These are phyloP conservation scores for Drosophila ogumai DNA, from an alignment of 1,140 invertebrate species.

Conservation along the genomic window DNA sequence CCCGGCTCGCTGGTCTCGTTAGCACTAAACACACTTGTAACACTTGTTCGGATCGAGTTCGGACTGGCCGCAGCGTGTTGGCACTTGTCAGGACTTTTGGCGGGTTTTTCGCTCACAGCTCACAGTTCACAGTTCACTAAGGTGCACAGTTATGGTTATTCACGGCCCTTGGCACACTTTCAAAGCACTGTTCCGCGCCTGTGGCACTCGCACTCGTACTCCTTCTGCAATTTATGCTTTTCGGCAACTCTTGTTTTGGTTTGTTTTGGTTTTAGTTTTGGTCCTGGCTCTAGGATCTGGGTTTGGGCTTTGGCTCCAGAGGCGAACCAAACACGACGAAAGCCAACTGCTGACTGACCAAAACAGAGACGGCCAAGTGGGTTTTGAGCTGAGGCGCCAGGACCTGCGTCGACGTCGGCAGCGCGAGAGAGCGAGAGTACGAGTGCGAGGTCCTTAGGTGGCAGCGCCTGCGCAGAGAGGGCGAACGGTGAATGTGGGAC, in stretches of 20 bases:
- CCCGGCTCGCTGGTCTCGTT: constrained; percentile 42
- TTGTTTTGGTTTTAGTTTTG: constrained; percentile 20
- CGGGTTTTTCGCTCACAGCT: constrained; percentile 40
- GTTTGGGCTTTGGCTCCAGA: constrained; percentile 51
- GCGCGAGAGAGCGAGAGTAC: constrained; percentile 32
- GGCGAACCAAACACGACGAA: constrained; percentile 81
- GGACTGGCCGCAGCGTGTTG: constrained; percentile 20
- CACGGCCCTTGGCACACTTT: constrained; percentile 38
- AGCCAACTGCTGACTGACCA: constrained; percentile 85
- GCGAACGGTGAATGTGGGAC: constrained; percentile 69
- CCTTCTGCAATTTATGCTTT: constrained; percentile 7
- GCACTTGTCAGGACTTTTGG: constrained; percentile 40
- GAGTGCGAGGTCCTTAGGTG: constrained; percentile 53
- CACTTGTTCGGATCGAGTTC: constrained; percentile 51
- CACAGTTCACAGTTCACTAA: constrained; percentile 17
- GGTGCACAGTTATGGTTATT: constrained; percentile 15
- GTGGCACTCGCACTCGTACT: constrained; percentile 1
- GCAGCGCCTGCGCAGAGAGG: constrained; percentile 57
- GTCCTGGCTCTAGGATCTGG: constrained; percentile 28
- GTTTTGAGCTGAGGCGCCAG: constrained; percentile 69
- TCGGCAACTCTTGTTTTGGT: constrained; percentile 10
- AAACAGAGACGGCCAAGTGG: constrained; percentile 84
- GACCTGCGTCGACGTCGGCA: constrained; percentile 55
- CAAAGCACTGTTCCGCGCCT: neutral
- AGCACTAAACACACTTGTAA: constrained; percentile 67